phyloP scores from a whole-genome alignment of 2,888 invertebrate genomes.

The Lasioglossum figueresi region DNA sequence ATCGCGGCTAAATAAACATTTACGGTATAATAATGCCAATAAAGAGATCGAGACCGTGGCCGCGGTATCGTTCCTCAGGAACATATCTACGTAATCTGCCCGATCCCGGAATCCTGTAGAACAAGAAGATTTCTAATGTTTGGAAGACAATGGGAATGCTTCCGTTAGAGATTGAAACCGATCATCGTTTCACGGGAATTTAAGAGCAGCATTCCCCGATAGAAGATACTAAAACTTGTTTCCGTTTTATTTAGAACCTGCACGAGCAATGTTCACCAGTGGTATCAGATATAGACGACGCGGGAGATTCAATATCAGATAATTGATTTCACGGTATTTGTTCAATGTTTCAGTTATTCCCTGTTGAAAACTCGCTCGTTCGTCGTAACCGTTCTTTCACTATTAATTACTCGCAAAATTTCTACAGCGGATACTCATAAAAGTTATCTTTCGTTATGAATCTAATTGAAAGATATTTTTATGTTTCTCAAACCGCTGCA shows the following conservation, averaged over 20 bases:
- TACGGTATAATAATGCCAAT: constrained; percentile 38
- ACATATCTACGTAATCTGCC: constrained; percentile 34
- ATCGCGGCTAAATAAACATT: constrained; percentile 36
- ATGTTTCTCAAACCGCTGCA: neutral
- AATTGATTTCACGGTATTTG: constrained; percentile 9
- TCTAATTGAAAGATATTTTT: neutral
- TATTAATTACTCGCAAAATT: neutral
- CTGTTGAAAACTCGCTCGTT: neutral
- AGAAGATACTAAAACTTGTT: constrained; percentile 9
- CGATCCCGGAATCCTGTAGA: neutral
- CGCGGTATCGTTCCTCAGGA: constrained; percentile 4
- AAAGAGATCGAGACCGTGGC: neutral
- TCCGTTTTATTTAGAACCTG: neutral
- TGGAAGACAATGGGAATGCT: constrained; percentile 27
- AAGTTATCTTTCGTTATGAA: neutral
- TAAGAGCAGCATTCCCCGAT: constrained; percentile 1
- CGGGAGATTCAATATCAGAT: constrained; percentile 9
- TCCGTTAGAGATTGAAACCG: constrained; percentile 31
- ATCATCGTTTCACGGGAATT: constrained; percentile 36
- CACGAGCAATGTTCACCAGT: neutral
- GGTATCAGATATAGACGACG: constrained; percentile 1
- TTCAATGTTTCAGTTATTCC: constrained; percentile 1
- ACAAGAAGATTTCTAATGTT: constrained; percentile 29
- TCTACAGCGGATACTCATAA: no score
- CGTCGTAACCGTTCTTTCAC: neutral